A percentile compares a stretch with the other conserved stretches of the same genome.
Conservation (phyloP, 2,888 invertebrate genomes). For the Andrena praecox region DNA sequence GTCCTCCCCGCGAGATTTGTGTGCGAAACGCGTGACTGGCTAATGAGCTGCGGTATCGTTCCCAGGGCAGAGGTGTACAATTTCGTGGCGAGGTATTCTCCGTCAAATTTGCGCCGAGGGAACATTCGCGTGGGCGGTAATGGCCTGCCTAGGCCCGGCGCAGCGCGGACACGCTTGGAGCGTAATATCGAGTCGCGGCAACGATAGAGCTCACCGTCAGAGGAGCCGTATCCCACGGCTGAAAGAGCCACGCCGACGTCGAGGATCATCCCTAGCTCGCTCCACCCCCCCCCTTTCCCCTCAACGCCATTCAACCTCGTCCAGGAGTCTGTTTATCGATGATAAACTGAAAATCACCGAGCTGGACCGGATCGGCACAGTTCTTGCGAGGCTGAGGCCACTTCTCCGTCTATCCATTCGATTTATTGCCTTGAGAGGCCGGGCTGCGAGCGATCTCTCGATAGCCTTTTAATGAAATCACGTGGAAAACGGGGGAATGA, state of each 20-base stretch:
- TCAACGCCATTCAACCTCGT: neutral
- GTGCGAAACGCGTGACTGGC: neutral
- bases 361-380: neutral
- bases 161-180: conserved; percentile 16
- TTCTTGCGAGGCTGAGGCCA: neutral
- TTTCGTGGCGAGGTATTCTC: conserved; percentile 28
- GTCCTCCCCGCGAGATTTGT: neutral
- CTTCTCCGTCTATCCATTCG: conserved; percentile 25
- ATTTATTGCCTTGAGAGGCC: conserved; percentile 37
- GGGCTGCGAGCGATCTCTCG: conserved; percentile 32
- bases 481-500: conserved; percentile 50
- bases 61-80: conserved; percentile 5
- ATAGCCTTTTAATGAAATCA: conserved; percentile 57
- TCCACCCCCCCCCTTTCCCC: neutral
- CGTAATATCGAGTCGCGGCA: conserved; percentile 41
- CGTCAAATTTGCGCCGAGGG: conserved; percentile 25
- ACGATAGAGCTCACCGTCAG: conserved; percentile 13
- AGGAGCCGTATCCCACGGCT: conserved; percentile 2
- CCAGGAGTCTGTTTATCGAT: conserved; percentile 23
- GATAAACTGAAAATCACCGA: conserved; percentile 37
- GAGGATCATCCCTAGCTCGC: neutral
- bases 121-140: conserved; percentile 30
- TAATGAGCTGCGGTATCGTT: conserved; percentile 40
- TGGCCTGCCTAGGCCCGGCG: conserved; percentile 9
- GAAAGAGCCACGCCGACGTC: conserved; percentile 11